Evolutionary conservation across 2,797 vertebrate species (phyloP).

Genomic region (Pipistrellus pygmaeus): DNA sequence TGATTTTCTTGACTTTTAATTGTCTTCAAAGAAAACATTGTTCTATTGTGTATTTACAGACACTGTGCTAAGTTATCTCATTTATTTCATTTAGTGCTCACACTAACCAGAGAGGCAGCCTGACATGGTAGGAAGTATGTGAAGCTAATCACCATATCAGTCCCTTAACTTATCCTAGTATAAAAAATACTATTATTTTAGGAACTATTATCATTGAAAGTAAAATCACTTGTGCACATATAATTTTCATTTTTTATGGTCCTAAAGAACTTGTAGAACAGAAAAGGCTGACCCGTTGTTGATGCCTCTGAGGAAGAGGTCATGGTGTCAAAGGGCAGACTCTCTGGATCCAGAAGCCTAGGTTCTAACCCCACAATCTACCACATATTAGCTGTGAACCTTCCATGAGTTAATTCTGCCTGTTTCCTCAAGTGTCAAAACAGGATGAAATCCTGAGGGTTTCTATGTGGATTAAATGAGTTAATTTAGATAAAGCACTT

Average conservation of each 20-base stretch:
- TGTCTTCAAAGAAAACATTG: background rate
- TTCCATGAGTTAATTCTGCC: background rate
- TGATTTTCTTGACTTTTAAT: background rate
- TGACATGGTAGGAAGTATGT: background rate
- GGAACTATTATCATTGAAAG: background rate
- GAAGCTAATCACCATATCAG: background rate
- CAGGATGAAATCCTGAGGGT: background rate
- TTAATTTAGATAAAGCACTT: conserved; percentile 5
- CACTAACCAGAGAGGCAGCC: background rate
- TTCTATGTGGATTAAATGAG: background rate
- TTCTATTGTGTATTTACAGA: background rate
- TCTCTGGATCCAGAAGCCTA: background rate
- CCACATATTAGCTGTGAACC: background rate
- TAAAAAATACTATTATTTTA: background rate
- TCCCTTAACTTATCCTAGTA: background rate
- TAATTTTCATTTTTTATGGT: background rate
- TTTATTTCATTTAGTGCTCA: background rate
- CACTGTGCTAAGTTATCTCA: background rate
- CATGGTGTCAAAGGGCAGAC: background rate
- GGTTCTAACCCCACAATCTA: background rate
- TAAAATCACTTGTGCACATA: background rate
- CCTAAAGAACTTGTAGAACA: background rate
- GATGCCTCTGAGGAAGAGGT: background rate
- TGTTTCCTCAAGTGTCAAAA: background rate
- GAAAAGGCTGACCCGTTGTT: background rate